A percentile compares a stretch with the other conserved stretches of the same genome.
Conservation (phyloP, 2,797 vertebrate genomes). For the Anabacerthia variegaticeps region DNA sequence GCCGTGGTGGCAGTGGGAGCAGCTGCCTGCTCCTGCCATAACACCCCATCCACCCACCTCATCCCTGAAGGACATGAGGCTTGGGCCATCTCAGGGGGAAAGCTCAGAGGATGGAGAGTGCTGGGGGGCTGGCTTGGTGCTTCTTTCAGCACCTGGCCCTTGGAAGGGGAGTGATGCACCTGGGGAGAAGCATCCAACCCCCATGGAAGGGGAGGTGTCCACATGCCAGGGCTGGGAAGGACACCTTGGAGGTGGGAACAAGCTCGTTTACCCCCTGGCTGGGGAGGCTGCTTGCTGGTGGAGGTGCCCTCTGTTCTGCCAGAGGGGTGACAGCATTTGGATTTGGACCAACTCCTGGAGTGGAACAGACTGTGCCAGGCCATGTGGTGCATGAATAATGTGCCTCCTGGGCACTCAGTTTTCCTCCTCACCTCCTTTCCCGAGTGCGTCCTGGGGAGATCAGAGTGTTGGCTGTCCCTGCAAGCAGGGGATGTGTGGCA, state of each 20-base stretch:
- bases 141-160: background rate
- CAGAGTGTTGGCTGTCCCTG: background rate
- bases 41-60: background rate
- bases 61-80: fast-evolving
- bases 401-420: background rate
- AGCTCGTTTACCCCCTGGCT: background rate
- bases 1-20: fast-evolving
- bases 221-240: background rate
- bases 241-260: background rate
- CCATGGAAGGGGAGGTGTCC: background rate
- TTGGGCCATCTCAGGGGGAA: background rate
- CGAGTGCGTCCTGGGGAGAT: background rate
- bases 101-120: background rate
- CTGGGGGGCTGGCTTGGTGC: background rate
- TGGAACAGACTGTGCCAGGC: background rate
- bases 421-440: background rate
- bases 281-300: background rate
- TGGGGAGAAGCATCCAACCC: background rate
- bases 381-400: background rate
- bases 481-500: background rate
- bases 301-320: background rate
- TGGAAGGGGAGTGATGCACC: background rate
- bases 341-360: background rate
- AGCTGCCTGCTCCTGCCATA: background rate
- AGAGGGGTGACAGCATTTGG: background rate